phyloP scores from a whole-genome alignment of 1,140 invertebrate genomes.

The Aplysia californica region DNA sequence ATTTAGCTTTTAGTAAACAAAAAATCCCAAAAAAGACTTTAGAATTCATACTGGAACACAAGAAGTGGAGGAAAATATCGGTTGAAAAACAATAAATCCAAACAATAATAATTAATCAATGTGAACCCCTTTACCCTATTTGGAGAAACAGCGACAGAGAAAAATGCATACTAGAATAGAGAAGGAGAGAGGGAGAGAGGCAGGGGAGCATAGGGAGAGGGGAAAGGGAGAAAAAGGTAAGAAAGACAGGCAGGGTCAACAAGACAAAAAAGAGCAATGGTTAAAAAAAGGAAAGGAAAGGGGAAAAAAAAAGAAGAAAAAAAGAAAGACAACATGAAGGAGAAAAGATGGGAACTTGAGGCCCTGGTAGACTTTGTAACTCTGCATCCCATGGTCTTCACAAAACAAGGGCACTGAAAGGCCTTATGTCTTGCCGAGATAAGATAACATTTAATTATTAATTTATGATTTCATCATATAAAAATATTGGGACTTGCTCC shows the following conservation, averaged over 20 bases:
- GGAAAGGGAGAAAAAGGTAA: not conserved
- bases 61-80: not conserved
- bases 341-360: too few relatives aligned
- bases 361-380: too few relatives aligned
- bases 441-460: too few relatives aligned
- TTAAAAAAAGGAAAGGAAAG: not conserved
- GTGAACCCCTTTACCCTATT: not conserved
- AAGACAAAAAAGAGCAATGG: not conserved
- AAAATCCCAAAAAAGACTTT: not conserved
- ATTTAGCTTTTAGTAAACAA: not conserved
- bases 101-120: not conserved
- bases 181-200: not conserved
- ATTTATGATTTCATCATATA: too few relatives aligned
- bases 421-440: too few relatives aligned
- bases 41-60: not conserved
- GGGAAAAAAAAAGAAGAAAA: not conserved
- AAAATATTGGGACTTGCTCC: too few relatives aligned
- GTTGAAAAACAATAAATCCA: not conserved
- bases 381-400: too few relatives aligned
- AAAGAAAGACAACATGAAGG: not conserved
- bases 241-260: not conserved
- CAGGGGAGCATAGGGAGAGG: not conserved
- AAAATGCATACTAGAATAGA: not conserved
- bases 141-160: not conserved
- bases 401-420: too few relatives aligned